phyloP scores from a whole-genome alignment of 2,113 vertebrate species.

The Burhinus bistriatus region DNA sequence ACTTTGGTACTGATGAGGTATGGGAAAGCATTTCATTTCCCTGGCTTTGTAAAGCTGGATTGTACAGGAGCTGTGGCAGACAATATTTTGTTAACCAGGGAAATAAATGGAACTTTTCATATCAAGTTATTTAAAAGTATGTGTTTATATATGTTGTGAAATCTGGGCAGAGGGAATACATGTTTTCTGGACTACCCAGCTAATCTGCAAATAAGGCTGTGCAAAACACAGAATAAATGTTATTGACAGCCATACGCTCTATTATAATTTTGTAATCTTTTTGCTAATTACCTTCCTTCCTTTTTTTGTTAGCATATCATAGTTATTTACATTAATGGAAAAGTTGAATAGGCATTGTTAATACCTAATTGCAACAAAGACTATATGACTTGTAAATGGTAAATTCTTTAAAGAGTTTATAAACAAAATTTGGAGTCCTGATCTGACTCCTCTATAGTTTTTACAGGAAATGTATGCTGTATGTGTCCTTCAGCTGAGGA shows the following conservation, averaged over 20 bases:
- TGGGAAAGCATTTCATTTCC: slow-evolving; percentile 33
- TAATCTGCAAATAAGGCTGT: slow-evolving; percentile 15
- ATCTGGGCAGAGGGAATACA: background rate
- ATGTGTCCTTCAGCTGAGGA: background rate
- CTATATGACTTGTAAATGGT: background rate
- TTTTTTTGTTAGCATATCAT: background rate
- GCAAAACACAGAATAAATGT: background rate
- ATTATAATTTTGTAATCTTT: background rate
- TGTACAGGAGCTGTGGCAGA: background rate
- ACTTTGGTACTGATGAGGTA: slow-evolving; percentile 1
- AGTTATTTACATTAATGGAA: background rate
- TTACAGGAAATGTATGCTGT: background rate
- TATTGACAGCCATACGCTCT: background rate
- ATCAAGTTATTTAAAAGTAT: background rate
- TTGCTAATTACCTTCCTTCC: background rate
- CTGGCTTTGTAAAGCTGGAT: background rate
- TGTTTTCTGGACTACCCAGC: background rate
- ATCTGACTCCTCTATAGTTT: background rate
- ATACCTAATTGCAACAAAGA: background rate
- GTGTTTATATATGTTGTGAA: background rate
- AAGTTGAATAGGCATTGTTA: background rate
- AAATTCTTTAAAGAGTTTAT: background rate
- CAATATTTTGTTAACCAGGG: slow-evolving; percentile 20
- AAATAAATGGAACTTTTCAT: background rate
- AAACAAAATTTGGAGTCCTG: background rate